A percentile compares a stretch with the other conserved stretches of the same genome.
These are phyloP conservation scores for Drosophila malerkotliana DNA, from an alignment of 1,140 invertebrate species.

Conservation along the genomic window DNA sequence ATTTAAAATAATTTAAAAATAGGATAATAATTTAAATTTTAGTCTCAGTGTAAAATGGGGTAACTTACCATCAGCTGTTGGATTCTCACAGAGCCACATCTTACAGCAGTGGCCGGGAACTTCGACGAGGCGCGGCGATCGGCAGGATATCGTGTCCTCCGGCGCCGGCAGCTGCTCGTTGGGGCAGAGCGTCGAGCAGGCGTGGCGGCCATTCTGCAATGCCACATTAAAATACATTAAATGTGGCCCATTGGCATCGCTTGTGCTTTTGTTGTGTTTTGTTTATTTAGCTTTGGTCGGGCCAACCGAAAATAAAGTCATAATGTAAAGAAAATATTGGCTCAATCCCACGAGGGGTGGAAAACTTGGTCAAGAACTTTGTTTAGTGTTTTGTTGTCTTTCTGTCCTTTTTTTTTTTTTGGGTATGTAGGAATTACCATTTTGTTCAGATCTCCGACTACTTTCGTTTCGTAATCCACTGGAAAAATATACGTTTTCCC, in stretches of 20 bases:
- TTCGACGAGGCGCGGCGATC: constrained; percentile 87
- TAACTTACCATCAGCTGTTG: constrained; percentile 85
- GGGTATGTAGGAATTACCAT: constrained; percentile 58
- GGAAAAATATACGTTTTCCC: constrained; percentile 17
- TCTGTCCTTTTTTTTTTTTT: not conserved
- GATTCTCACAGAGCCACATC: constrained; percentile 89
- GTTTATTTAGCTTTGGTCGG: constrained; percentile 57
- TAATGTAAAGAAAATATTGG: constrained; percentile 68
- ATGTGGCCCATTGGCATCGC: constrained; percentile 26
- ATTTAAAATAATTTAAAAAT: too few species aligned
- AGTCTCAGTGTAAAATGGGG: not conserved
- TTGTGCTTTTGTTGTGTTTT: constrained; percentile 22
- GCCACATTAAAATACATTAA: constrained; percentile 73
- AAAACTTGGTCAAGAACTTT: constrained; percentile 24
- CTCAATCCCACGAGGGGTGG: constrained; percentile 15
- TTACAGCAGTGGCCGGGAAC: constrained; percentile 89
- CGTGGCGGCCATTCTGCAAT: constrained; percentile 88
- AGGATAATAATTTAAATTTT: not conserved
- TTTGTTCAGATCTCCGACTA: constrained; percentile 9
- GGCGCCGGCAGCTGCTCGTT: constrained; percentile 88
- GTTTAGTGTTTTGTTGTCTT: not conserved
- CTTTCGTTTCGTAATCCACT: constrained; percentile 59
- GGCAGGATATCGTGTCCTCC: constrained; percentile 85
- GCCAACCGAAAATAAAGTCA: constrained; percentile 66
- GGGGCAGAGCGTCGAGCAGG: constrained; percentile 89